These are phyloP conservation scores for Porphyrio hochstetteri DNA, from an alignment of 2,113 vertebrate genomes.

Conservation along the genomic window DNA sequence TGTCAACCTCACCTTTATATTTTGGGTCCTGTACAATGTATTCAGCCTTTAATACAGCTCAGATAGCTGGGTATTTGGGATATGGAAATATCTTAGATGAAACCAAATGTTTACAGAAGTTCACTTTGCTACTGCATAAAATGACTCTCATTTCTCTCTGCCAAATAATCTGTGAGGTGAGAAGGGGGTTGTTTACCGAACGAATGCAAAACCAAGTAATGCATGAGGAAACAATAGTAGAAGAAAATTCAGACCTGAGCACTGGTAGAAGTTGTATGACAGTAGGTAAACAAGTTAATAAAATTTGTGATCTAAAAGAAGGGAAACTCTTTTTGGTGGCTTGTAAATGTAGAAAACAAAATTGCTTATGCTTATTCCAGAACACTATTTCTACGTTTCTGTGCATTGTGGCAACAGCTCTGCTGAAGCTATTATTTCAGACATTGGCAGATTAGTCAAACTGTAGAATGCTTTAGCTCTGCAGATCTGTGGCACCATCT, in stretches of 20 bases:
- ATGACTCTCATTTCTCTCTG: slow-evolving; percentile 33
- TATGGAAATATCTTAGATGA: slow-evolving; percentile 23
- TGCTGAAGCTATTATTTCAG: not conserved
- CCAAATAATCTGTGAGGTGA: slow-evolving; percentile 3
- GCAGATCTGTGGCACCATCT: not conserved
- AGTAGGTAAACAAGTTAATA: not conserved
- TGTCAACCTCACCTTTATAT: slow-evolving; percentile 20
- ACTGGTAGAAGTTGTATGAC: not conserved
- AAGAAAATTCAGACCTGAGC: not conserved
- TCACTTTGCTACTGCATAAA: slow-evolving; percentile 18
- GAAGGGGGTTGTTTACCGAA: not conserved
- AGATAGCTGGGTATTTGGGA: not conserved
- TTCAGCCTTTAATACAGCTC: slow-evolving; percentile 1
- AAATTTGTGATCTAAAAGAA: not conserved
- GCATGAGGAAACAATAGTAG: not conserved
- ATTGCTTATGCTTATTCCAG: not conserved
- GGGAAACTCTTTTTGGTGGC: not conserved
- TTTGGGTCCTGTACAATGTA: not conserved
- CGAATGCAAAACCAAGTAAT: not conserved
- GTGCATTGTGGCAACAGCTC: not conserved
- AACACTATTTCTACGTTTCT: not conserved
- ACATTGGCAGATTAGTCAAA: slow-evolving; percentile 4
- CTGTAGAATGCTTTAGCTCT: not conserved
- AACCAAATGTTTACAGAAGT: slow-evolving; percentile 30
- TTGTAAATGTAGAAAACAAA: slow-evolving; percentile 11